These are phyloP conservation scores for Zootermopsis nevadensis DNA, from an alignment of 2,888 invertebrate genomes.

Conservation along the genomic window DNA sequence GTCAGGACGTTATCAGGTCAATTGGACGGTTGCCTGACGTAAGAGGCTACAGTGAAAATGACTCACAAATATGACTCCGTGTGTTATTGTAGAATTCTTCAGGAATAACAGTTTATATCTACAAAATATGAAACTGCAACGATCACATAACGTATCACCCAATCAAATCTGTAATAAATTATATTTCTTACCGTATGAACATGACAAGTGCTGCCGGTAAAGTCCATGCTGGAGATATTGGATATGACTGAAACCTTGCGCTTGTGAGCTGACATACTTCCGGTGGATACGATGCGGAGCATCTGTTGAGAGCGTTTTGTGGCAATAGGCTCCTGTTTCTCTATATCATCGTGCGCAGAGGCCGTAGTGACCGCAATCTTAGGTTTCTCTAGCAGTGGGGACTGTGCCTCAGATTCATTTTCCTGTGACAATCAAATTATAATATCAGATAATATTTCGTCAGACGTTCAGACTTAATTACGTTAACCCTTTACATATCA, in stretches of 20 bases:
- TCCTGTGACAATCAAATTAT: background rate
- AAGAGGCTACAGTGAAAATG: too few species aligned
- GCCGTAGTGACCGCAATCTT: constrained; percentile 39
- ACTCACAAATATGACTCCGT: too few species aligned
- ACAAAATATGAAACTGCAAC: too few species aligned
- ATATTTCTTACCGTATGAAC: constrained; percentile 68
- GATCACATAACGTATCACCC: too few species aligned
- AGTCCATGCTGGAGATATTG: constrained; percentile 79
- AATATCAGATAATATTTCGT: too few species aligned
- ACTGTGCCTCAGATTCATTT: constrained; percentile 23
- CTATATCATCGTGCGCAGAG: constrained; percentile 6
- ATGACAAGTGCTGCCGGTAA: constrained; percentile 78
- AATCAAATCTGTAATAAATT: too few species aligned
- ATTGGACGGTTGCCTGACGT: too few species aligned
- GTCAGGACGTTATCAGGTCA: too few species aligned
- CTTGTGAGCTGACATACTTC: constrained; percentile 60
- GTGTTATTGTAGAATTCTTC: too few species aligned
- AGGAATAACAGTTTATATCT: too few species aligned
- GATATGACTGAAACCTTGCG: constrained; percentile 77
- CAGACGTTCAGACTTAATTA: too few species aligned
- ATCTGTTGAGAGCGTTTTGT: constrained; percentile 36
- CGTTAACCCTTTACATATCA: too few species aligned
- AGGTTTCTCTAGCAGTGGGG: constrained; percentile 39
- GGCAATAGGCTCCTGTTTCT: constrained; percentile 17
- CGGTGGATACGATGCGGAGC: constrained; percentile 45